Conservation (phyloP, 2,888 invertebrate species). For the Octonoba sinensis region DNA sequence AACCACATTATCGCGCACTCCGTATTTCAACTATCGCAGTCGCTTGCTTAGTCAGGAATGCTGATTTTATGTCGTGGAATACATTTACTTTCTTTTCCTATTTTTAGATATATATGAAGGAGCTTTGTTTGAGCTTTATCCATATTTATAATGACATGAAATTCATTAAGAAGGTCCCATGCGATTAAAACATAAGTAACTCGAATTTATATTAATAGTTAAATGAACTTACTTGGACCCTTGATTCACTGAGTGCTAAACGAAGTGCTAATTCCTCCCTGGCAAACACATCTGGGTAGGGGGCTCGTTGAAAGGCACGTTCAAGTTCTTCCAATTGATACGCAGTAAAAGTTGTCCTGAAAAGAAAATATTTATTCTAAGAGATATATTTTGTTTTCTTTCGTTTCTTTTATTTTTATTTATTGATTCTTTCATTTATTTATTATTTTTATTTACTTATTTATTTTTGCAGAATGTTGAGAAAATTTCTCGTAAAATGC, state of each 20-base stretch:
- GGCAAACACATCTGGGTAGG: constrained; percentile 96
- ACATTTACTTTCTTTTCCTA: no score
- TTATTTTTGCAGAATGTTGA: background rate
- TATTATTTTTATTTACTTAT: background rate
- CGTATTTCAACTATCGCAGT: no score
- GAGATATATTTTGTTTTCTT: constrained; percentile 75
- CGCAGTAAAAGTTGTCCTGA: constrained; percentile 94
- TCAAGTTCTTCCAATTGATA: constrained; percentile 94
- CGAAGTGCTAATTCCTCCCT: constrained; percentile 93
- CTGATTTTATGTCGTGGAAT: no score
- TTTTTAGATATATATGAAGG: no score
- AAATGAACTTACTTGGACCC: constrained; percentile 71
- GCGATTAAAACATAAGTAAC: no score
- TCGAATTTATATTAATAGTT: background rate
- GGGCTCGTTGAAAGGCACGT: constrained; percentile 92
- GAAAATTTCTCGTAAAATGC: no score
- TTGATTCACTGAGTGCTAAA: constrained; percentile 85
- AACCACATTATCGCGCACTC: no score
- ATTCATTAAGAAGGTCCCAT: no score
- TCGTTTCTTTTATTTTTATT: constrained; percentile 37
- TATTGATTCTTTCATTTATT: no score
- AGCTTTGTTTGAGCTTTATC: no score
- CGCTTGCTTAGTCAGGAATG: no score
- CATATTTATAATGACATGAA: no score
- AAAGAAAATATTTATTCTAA: constrained; percentile 68